Evolutionary conservation across 1,140 invertebrate genomes (phyloP).

Genomic region (Nephila pilipes): DNA sequence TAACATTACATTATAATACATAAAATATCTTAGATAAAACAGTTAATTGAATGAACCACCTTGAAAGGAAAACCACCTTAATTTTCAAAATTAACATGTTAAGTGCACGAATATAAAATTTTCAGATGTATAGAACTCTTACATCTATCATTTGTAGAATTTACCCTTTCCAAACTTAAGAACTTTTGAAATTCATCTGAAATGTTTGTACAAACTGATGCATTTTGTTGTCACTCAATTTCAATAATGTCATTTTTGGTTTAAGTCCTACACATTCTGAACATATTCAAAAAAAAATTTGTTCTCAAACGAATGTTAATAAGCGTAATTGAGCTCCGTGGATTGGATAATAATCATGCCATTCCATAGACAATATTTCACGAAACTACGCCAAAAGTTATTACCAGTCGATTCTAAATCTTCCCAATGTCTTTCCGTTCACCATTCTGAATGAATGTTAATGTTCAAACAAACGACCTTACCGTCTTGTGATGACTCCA

Average conservation of each 20-base stretch:
- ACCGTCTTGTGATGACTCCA: conserved; percentile 52
- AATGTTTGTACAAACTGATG: background rate
- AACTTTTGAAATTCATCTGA: too few relatives aligned
- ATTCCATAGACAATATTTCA: background rate
- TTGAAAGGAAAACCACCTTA: too few relatives aligned
- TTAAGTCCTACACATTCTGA: background rate
- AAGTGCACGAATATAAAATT: too few relatives aligned
- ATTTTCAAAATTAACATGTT: too few relatives aligned
- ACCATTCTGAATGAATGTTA: conserved; percentile 55
- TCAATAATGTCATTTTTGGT: background rate
- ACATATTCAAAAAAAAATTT: background rate
- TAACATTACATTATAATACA: too few relatives aligned
- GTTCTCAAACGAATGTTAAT: conserved; percentile 1
- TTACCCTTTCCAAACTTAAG: too few relatives aligned
- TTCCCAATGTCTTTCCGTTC: conserved; percentile 42
- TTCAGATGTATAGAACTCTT: too few relatives aligned
- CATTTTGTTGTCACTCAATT: background rate
- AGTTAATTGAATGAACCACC: too few relatives aligned
- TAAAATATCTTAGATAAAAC: too few relatives aligned
- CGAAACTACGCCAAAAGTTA: background rate
- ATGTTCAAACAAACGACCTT: conserved; percentile 68
- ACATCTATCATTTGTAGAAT: too few relatives aligned
- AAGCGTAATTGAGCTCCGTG: conserved; percentile 11
- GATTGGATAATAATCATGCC: conserved; percentile 2
- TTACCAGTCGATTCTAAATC: conserved; percentile 10